Conservation (phyloP, 1,140 invertebrate species). For the Notospermus geniculatus region DNA sequence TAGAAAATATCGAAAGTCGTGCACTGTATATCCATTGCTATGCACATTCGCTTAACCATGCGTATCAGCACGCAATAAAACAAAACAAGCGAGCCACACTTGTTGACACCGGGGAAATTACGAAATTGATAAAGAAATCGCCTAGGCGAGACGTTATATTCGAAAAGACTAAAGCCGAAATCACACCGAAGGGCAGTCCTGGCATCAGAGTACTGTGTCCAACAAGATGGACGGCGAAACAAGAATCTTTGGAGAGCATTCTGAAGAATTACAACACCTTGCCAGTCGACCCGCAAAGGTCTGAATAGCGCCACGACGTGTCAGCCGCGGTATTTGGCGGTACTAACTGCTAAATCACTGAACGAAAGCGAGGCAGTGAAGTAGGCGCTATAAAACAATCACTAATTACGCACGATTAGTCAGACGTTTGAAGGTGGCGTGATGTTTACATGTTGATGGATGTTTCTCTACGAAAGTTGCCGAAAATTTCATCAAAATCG, state of each 20-base stretch:
- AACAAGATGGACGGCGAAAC: constrained; percentile 9
- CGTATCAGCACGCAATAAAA: constrained; percentile 9
- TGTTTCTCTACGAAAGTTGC: too few species aligned
- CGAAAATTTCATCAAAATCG: too few species aligned
- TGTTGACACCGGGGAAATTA: constrained; percentile 4
- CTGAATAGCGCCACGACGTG: too few species aligned
- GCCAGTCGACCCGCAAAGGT: too few species aligned
- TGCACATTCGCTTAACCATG: constrained; percentile 7
- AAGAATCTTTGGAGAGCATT: constrained; percentile 1
- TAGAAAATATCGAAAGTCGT: neutral
- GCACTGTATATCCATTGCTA: constrained; percentile 15
- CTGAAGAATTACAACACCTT: constrained; percentile 12
- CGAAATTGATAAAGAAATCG: constrained; percentile 13
- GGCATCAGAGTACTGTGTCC: constrained; percentile 2
- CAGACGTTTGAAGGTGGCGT: too few species aligned
- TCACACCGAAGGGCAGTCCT: neutral
- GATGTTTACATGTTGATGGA: too few species aligned
- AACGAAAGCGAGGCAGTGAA: too few species aligned
- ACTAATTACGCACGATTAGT: too few species aligned
- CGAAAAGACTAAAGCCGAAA: constrained; percentile 11
- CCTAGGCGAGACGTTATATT: neutral
- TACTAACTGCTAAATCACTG: too few species aligned
- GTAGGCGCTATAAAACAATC: too few species aligned
- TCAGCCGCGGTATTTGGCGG: too few species aligned
- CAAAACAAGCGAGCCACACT: constrained; percentile 3